phyloP scores from a whole-genome alignment of 2,797 vertebrate genomes.

The Philypnodon macrostomus region DNA sequence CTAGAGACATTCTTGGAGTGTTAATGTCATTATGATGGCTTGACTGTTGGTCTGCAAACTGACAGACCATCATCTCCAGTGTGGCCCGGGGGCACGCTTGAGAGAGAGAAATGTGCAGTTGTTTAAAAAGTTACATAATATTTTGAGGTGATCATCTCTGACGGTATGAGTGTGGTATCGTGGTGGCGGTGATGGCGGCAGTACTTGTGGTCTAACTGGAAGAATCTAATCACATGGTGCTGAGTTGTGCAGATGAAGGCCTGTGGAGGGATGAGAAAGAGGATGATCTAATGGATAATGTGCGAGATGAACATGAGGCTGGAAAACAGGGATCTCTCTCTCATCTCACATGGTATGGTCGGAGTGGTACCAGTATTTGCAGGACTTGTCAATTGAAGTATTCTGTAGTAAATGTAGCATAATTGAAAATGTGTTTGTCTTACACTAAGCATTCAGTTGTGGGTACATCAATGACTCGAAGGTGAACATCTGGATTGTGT shows the following conservation, averaged over 20 bases:
- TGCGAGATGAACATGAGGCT: slow-evolving; percentile 26
- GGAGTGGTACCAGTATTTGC: too few relatives aligned
- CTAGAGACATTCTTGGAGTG: slow-evolving; percentile 69
- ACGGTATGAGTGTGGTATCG: slow-evolving; percentile 44
- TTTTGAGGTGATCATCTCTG: slow-evolving; percentile 60
- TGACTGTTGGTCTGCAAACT: slow-evolving; percentile 65
- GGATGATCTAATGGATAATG: slow-evolving; percentile 26
- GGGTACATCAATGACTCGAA: too few relatives aligned
- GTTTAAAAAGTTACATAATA: slow-evolving; percentile 66
- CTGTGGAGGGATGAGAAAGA: slow-evolving; percentile 15
- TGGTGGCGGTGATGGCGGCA: slow-evolving; percentile 47
- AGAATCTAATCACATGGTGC: slow-evolving; percentile 48
- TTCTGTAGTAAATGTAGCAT: too few relatives aligned
- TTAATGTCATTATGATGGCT: slow-evolving; percentile 64
- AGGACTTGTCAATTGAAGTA: not conserved
- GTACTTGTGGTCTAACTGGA: slow-evolving; percentile 51
- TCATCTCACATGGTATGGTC: slow-evolving; percentile 17
- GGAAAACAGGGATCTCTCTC: slow-evolving; percentile 21
- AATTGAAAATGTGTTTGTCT: too few relatives aligned
- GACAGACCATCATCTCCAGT: slow-evolving; percentile 70
- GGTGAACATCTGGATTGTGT: too few relatives aligned
- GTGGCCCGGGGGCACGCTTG: slow-evolving; percentile 68
- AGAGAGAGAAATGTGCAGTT: slow-evolving; percentile 63
- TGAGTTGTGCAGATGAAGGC: slow-evolving; percentile 30
- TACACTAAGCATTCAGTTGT: too few relatives aligned